Conservation (phyloP, 2,888 invertebrate genomes). For the Netelia fuscicornis region DNA sequence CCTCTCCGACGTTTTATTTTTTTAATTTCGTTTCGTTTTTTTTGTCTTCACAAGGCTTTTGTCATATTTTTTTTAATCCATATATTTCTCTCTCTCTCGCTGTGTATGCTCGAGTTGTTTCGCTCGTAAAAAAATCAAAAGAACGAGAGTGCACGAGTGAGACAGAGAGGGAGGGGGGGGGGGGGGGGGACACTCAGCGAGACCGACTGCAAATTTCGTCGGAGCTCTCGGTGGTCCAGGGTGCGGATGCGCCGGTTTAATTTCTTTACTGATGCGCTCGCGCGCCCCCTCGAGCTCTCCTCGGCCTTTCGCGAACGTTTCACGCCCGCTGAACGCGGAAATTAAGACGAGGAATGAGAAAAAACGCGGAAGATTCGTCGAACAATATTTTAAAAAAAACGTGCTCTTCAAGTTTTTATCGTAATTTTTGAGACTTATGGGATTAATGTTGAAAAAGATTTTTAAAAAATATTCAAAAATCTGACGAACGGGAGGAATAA, state of each 20-base stretch:
- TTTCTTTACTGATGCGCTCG: conserved; percentile 35
- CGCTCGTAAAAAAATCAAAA: conserved; percentile 29
- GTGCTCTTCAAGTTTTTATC: background rate
- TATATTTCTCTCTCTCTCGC: conserved; percentile 35
- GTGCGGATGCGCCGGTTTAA: background rate
- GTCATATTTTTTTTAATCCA: conserved; percentile 24
- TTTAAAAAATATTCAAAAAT: background rate
- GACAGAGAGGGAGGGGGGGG: background rate
- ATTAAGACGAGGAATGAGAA: conserved; percentile 16
- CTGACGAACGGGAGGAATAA: background rate
- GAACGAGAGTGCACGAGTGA: background rate
- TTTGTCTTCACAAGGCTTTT: conserved; percentile 11
- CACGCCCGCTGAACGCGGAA: conserved; percentile 52
- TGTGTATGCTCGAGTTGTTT: conserved; percentile 34
- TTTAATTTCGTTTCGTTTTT: conserved; percentile 51
- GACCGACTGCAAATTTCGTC: conserved; percentile 57
- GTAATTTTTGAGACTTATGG: too few relatives aligned
- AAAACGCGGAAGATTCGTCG: background rate
- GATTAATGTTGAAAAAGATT: too few relatives aligned
- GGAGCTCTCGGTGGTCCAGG: conserved; percentile 47
- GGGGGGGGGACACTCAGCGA: too few relatives aligned
- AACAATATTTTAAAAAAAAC: background rate
- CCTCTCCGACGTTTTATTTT: conserved; percentile 14
- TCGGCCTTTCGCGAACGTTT: conserved; percentile 30
- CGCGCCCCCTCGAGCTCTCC: conserved; percentile 47